Conservation (phyloP, 2,797 vertebrate genomes). For the Rhinophrynus dorsalis region DNA sequence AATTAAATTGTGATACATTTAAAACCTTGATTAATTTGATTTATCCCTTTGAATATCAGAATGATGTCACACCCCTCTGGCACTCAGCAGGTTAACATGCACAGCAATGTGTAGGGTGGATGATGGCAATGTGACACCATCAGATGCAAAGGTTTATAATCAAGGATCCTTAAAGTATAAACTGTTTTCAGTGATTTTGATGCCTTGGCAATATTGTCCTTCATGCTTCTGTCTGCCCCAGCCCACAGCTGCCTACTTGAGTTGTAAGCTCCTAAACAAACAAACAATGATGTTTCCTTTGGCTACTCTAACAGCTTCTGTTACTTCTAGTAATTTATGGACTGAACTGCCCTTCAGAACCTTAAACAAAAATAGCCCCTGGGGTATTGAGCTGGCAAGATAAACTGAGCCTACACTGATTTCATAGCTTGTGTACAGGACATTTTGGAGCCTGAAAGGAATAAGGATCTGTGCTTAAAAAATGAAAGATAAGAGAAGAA, state of each 20-base stretch:
- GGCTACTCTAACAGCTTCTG: background rate
- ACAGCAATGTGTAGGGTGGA: too few relatives aligned
- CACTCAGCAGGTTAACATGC: too few relatives aligned
- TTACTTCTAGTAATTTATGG: background rate
- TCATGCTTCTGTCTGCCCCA: background rate
- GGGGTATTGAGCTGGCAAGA: conserved; percentile 1
- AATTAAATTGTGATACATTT: too few relatives aligned
- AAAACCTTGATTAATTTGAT: too few relatives aligned
- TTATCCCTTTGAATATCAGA: too few relatives aligned
- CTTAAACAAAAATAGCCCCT: background rate
- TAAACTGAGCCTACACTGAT: background rate
- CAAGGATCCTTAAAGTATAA: too few relatives aligned
- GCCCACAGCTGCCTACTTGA: background rate
- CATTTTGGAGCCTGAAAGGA: background rate
- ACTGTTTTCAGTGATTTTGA: too few relatives aligned
- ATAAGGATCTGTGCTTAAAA: background rate
- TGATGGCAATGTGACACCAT: too few relatives aligned
- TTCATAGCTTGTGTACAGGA: background rate
- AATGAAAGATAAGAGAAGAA: background rate
- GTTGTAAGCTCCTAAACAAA: background rate
- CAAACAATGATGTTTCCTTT: conserved; percentile 20
- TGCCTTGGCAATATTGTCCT: background rate
- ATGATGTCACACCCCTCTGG: too few relatives aligned
- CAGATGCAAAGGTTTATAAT: too few relatives aligned
- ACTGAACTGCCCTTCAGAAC: background rate